These are phyloP conservation scores for Tenebrio molitor DNA, from an alignment of 1,140 invertebrate genomes.

Conservation along the genomic window DNA sequence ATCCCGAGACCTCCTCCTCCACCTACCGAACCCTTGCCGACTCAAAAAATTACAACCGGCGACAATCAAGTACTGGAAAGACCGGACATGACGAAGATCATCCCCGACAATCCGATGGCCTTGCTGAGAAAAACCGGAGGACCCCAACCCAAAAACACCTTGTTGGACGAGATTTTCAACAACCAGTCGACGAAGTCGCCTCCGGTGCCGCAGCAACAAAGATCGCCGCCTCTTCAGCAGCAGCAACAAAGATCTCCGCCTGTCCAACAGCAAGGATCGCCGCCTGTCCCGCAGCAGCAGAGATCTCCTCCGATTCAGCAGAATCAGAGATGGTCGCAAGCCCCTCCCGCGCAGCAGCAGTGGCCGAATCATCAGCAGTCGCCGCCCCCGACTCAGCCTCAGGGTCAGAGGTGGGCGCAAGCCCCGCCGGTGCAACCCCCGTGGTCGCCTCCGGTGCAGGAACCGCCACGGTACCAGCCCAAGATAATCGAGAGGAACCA, in stretches of 20 bases:
- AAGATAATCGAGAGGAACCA: conserved; percentile 67
- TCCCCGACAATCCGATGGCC: conserved; percentile 76
- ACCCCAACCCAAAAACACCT: conserved; percentile 63
- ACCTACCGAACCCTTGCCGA: conserved; percentile 66
- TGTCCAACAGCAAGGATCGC: conserved; percentile 18
- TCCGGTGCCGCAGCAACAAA: conserved; percentile 13
- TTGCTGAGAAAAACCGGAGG: conserved; percentile 68
- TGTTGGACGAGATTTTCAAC: conserved; percentile 56
- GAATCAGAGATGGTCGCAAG: conserved; percentile 68
- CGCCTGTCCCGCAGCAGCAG: no score
- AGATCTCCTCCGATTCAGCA: conserved; percentile 63
- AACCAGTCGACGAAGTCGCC: conserved; percentile 4
- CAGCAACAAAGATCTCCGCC: conserved; percentile 28
- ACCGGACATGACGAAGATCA: conserved; percentile 75
- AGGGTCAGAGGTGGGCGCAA: no score
- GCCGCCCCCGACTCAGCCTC: conserved; percentile 69
- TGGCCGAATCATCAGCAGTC: conserved; percentile 56
- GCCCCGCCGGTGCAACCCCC: conserved; percentile 29
- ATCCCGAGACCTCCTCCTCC: conserved; percentile 72
- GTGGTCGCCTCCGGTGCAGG: conserved; percentile 49
- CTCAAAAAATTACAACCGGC: conserved; percentile 66
- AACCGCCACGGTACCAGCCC: conserved; percentile 68
- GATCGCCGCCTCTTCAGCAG: neutral
- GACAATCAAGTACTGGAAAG: conserved; percentile 67
- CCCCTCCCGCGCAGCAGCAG: neutral